Percentiles rank a stretch among this genome's conserved stretches.
phyloP scores from a whole-genome alignment of 2,888 invertebrate genomes.

The Spialia ferax region DNA sequence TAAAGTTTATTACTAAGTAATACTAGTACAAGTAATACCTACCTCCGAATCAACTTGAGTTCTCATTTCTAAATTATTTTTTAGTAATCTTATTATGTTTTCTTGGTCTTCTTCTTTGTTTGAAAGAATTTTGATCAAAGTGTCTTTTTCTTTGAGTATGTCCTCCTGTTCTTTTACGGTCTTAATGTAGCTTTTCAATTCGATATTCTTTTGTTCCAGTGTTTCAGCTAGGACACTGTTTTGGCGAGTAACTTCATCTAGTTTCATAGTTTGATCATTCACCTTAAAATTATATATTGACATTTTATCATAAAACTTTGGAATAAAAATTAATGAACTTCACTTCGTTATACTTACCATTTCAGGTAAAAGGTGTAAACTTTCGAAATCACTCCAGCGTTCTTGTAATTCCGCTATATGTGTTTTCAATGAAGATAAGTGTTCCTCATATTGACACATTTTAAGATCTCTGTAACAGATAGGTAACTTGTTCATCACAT shows the following conservation, averaged over 20 bases:
- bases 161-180: slow-evolving; percentile 57
- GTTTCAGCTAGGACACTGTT: slow-evolving; percentile 62
- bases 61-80: slow-evolving; percentile 68
- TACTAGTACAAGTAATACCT: too few relatives aligned
- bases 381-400: slow-evolving; percentile 70
- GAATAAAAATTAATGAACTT: not conserved
- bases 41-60: slow-evolving; percentile 66
- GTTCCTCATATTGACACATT: slow-evolving; percentile 67
- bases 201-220: slow-evolving; percentile 62
- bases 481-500: not conserved
- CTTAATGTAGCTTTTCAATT: slow-evolving; percentile 57
- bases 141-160: slow-evolving; percentile 61
- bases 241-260: slow-evolving; percentile 59
- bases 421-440: slow-evolving; percentile 63
- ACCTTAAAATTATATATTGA: slow-evolving; percentile 51
- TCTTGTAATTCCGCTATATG: slow-evolving; percentile 66
- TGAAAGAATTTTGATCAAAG: slow-evolving; percentile 63
- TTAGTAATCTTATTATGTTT: slow-evolving; percentile 68
- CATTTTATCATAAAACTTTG: not conserved
- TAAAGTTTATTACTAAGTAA: not conserved
- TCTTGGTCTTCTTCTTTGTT: slow-evolving; percentile 71
- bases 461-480: slow-evolving; percentile 65
- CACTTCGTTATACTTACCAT: slow-evolving; percentile 56
- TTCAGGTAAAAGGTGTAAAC: slow-evolving; percentile 63
- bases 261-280: slow-evolving; percentile 62